phyloP scores from a whole-genome alignment of 2,888 invertebrate species.

The Kryphioiulus occultus region DNA sequence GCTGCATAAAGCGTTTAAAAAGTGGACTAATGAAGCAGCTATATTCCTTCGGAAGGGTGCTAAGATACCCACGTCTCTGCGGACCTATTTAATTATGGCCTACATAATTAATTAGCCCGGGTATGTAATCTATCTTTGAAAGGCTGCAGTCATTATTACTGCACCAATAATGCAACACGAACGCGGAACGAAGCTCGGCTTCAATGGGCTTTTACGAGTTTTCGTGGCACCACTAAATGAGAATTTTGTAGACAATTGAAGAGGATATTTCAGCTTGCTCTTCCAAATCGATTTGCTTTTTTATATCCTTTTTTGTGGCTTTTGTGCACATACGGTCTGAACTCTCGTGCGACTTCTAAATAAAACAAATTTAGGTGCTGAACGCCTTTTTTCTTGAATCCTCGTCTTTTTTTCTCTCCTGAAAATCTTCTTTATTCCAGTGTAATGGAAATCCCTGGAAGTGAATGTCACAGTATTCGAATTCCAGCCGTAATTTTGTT shows the following conservation, averaged over 20 bases:
- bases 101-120: conserved; percentile 26
- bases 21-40: conserved; percentile 31
- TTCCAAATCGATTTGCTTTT: conserved; percentile 33
- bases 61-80: not conserved
- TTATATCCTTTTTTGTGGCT: conserved; percentile 35
- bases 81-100: conserved; percentile 16
- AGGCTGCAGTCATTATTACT: conserved; percentile 31
- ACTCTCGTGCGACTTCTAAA: not conserved
- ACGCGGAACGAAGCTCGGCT: conserved; percentile 1
- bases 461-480: not conserved
- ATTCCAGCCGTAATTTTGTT: not conserved
- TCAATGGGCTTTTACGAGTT: conserved; percentile 17
- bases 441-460: conserved; percentile 30
- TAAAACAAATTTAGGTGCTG: conserved; percentile 30
- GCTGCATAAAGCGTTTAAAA: conserved; percentile 26
- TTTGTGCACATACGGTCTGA: conserved; percentile 28
- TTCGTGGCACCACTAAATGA: conserved; percentile 35
- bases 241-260: conserved; percentile 35
- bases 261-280: conserved; percentile 28
- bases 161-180: conserved; percentile 35
- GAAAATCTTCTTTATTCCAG: not conserved
- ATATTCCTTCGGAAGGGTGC: conserved; percentile 7
- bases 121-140: conserved; percentile 12
- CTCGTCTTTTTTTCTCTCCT: not conserved
- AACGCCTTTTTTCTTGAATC: not conserved